A percentile compares a stretch with the other conserved stretches of the same genome.
Evolutionary conservation across 2,888 invertebrate species (phyloP).

Genomic region (Sturmia bella): DNA sequence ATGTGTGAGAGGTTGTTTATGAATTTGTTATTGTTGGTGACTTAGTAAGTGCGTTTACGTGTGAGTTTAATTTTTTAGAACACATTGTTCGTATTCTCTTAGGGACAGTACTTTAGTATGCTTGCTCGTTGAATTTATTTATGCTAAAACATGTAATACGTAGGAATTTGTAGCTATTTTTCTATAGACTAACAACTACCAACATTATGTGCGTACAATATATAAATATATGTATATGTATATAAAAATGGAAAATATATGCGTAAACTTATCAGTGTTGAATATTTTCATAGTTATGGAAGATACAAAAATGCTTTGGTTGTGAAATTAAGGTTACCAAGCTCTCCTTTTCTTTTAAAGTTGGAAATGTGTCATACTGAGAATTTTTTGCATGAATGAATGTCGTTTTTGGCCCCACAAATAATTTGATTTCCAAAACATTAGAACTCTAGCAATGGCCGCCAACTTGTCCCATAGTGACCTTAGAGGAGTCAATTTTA

Average conservation of each 20-base stretch:
- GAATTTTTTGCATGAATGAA: too few species aligned
- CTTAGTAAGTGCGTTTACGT: constrained; percentile 15
- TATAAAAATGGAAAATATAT: too few species aligned
- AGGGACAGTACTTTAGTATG: constrained; percentile 17
- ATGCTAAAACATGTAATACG: neutral
- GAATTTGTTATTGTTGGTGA: constrained; percentile 7
- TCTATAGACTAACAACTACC: neutral
- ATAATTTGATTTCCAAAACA: too few species aligned
- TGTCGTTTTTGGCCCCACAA: too few species aligned
- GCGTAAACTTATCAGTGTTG: too few species aligned
- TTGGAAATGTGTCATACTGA: too few species aligned
- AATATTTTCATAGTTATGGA: neutral
- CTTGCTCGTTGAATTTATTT: constrained; percentile 33
- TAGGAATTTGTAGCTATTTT: neutral
- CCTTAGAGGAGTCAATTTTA: too few species aligned
- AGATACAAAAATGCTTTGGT: neutral
- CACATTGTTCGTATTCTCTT: neutral
- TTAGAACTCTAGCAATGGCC: too few species aligned
- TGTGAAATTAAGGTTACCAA: neutral
- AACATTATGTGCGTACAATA: neutral
- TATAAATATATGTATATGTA: too few species aligned
- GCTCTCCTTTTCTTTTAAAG: too few species aligned
- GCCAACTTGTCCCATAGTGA: too few species aligned
- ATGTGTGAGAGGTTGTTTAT: neutral
- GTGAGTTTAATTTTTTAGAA: constrained; percentile 22